Evolutionary conservation across 2,113 vertebrate species (phyloP), one percentile per base, ranked within the genome.

Genomic region (Sitta europaea): DNA sequence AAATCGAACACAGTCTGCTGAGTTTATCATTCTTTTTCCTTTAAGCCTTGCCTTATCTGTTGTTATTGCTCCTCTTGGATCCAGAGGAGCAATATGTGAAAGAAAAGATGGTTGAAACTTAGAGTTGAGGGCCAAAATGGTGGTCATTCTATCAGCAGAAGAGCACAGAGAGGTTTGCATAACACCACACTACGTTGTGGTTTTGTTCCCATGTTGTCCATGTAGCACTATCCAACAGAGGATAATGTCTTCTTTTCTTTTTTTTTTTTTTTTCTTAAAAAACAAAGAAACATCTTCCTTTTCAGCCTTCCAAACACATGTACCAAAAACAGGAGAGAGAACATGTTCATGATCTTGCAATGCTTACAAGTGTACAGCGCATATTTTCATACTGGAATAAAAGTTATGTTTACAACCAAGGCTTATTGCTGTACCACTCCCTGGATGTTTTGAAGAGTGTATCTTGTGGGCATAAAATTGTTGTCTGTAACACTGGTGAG

Each of bases 351-450:
- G 55, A 73, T 8, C 7, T 65, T 54, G 33, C 10, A 76, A 27
- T 19, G 1, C 8, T 73, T 87, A 42, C 3, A 9, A 53, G 16
- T 5, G 3, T 63, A 33, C 12, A 73, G 45, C 21, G 28, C 0
- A 1, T 40, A 88, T 83, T 86, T 95, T 90, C 54, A 80, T 61
- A n/a, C 8, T 31, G 11, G 51, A 90, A 27, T 63, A 86, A 71
- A 55, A 50, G 23, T 38, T 48, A 47, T 12, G 5, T 73, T 66
- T 92, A 6, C 18, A 91, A 40, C n/a, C 31, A 75, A 70, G 40
- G 25, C 9, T 82, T 94, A 20, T 23, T 68, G 45, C 15, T 86
- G 29, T 54, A 51, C 80, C 38, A 35, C 25, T 62, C 3, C 23
- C 21, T 51, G 43, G 36, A 40, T 53, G 14, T 71, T 91, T 43